Evolutionary conservation across 2,113 vertebrate genomes (phyloP).

Genomic region (Tyrannus savana): DNA sequence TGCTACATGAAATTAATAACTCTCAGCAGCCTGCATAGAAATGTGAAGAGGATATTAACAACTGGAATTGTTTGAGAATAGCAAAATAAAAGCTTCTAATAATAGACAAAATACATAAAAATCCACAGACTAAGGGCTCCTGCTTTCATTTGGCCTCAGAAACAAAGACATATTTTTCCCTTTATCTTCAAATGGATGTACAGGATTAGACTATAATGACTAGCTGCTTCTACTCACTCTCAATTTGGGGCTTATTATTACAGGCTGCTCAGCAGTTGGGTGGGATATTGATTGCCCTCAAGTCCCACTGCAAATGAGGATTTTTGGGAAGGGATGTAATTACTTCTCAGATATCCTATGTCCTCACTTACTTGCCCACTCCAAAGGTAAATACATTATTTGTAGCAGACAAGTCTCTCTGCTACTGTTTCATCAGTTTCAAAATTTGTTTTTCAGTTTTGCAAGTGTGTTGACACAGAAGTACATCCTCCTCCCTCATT

Average conservation of each 20-base stretch:
- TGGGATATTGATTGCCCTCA: background rate
- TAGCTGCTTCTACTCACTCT: background rate
- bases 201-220: background rate
- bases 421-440: background rate
- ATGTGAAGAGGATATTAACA: slow-evolving; percentile 12
- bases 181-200: background rate
- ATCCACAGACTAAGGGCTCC: background rate
- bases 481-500: background rate
- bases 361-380: background rate
- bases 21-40: background rate
- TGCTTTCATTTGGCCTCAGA: background rate
- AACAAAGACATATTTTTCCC: background rate
- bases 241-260: background rate
- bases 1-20: slow-evolving; percentile 4
- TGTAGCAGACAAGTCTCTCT: background rate
- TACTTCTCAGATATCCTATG: background rate
- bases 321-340: background rate
- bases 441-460: background rate
- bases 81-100: background rate
- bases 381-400: background rate
- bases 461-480: background rate
- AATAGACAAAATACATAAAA: background rate
- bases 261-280: background rate
- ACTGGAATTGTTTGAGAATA: background rate
- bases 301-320: background rate